Percentiles rank a stretch among this genome's conserved stretches.
Conservation (phyloP, 2,797 vertebrate species). For the Acanthopagrus latus region DNA sequence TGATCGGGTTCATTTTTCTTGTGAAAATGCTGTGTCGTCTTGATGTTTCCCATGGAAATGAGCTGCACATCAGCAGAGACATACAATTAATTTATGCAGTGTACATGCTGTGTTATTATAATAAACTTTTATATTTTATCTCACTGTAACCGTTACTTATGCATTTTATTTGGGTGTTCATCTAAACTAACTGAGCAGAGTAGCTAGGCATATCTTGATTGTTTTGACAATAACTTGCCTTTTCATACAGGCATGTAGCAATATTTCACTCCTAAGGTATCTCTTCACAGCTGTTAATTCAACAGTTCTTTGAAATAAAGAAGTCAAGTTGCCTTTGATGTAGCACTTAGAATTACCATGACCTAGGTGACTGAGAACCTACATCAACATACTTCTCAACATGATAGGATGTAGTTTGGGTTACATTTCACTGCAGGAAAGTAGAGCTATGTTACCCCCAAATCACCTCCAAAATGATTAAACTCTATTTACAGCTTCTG, state of each 20-base stretch:
- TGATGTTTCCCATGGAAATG: slow-evolving; percentile 80
- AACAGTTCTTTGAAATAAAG: background rate
- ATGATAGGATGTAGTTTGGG: background rate
- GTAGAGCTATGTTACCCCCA: no score
- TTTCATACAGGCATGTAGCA: background rate
- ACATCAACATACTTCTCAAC: no score
- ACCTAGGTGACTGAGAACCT: no score
- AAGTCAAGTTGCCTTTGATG: no score
- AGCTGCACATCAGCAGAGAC: slow-evolving; percentile 7
- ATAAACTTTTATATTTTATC: slow-evolving; percentile 60
- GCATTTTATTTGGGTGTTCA: background rate
- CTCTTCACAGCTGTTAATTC: no score
- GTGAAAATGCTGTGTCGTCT: slow-evolving; percentile 2
- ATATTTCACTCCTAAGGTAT: background rate
- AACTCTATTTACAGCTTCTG: no score
- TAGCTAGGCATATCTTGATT: background rate
- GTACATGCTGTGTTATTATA: slow-evolving; percentile 30
- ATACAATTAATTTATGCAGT: slow-evolving; percentile 16
- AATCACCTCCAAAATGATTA: no score
- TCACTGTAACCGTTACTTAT: background rate
- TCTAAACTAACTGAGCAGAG: background rate
- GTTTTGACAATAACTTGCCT: background rate
- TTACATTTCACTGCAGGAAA: no score
- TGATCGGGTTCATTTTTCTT: background rate
- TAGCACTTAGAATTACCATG: no score